phyloP scores from a whole-genome alignment of 2,888 invertebrate species.

The Pachliopta kotzebuea region DNA sequence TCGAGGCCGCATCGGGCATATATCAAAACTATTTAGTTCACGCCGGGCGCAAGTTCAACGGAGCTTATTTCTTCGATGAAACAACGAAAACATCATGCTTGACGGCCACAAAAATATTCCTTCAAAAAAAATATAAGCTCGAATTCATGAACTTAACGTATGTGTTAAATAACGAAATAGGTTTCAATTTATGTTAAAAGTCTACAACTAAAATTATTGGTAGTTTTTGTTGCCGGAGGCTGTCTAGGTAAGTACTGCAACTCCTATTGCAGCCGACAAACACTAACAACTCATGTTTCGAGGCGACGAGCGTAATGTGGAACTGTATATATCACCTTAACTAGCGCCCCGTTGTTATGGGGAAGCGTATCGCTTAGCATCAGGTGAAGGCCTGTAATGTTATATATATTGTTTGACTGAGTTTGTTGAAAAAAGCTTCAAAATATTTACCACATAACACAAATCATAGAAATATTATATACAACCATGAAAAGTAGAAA shows the following conservation, averaged over 20 bases:
- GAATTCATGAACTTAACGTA: not conserved
- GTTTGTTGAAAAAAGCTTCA: not conserved
- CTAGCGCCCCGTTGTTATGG: no score
- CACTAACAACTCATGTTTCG: no score
- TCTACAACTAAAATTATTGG: not conserved
- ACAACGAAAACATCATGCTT: not conserved
- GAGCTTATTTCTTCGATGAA: not conserved
- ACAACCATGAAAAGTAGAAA: not conserved
- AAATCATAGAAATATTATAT: not conserved
- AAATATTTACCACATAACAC: not conserved
- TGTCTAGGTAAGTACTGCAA: no score
- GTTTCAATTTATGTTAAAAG: not conserved
- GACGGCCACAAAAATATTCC: not conserved
- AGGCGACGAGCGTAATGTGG: no score
- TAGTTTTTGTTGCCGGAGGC: no score
- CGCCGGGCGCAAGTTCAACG: constrained; percentile 24
- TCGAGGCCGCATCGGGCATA: constrained; percentile 66
- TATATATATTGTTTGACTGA: no score
- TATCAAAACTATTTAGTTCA: constrained; percentile 55
- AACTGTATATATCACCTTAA: no score
- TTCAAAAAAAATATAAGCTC: not conserved
- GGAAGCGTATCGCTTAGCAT: no score
- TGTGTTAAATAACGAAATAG: not conserved
- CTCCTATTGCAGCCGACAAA: no score
- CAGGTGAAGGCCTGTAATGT: no score